A percentile compares a stretch with the other conserved stretches of the same genome.
phyloP scores from a whole-genome alignment of 2,113 vertebrate genomes.

The Pelmatolapia mariae region DNA sequence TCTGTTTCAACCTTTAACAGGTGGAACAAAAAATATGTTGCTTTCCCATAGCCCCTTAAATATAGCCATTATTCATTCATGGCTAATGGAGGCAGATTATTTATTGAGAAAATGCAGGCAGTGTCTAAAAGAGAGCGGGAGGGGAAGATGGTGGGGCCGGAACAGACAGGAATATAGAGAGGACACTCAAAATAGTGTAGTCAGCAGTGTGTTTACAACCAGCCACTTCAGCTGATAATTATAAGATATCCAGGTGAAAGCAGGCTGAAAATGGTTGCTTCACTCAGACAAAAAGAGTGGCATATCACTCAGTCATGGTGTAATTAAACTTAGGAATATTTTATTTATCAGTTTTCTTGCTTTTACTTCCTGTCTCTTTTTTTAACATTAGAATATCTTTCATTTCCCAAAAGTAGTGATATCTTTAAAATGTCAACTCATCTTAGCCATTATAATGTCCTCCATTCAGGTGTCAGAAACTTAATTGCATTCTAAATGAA shows the following conservation, averaged over 20 bases:
- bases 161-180: background rate
- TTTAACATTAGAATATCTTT: background rate
- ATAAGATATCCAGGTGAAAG: background rate
- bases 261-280: background rate
- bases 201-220: constrained; percentile 16
- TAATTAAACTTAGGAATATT: background rate
- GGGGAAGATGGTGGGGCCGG: background rate
- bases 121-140: background rate
- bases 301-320: background rate
- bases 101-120: background rate
- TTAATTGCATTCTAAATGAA: constrained; percentile 23
- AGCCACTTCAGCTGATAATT: background rate
- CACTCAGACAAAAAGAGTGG: background rate
- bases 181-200: background rate
- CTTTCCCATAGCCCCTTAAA: background rate
- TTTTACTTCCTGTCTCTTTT: background rate
- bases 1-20: background rate
- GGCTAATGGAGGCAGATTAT: background rate
- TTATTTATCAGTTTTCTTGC: background rate
- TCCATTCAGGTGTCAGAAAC: constrained; percentile 16
- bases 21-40: background rate
- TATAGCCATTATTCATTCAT: background rate
- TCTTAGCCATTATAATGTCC: background rate
- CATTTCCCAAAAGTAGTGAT: background rate
- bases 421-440: constrained; percentile 1